These are phyloP conservation scores for Aethes cnicana DNA, from an alignment of 2,888 invertebrate genomes.

Conservation along the genomic window DNA sequence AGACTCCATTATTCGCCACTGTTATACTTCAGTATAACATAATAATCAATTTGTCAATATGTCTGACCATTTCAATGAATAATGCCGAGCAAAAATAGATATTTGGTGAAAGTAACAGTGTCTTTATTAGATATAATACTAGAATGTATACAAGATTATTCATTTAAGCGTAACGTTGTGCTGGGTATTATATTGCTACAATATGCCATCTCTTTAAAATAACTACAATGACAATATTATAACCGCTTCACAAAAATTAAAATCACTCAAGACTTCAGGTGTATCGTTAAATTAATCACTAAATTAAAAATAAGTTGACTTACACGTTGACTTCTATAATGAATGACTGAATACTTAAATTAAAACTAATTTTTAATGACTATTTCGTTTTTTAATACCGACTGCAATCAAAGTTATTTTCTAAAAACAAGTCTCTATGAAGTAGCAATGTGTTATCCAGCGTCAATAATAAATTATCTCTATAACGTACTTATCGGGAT, in stretches of 20 bases:
- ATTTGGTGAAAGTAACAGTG: slow-evolving; percentile 22
- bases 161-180: slow-evolving; percentile 48
- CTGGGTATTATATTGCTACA: slow-evolving; percentile 37
- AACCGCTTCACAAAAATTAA: too few species aligned
- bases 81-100: slow-evolving; percentile 22
- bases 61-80: slow-evolving; percentile 29
- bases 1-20: slow-evolving; percentile 40
- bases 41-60: slow-evolving; percentile 6
- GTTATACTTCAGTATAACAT: slow-evolving; percentile 47
- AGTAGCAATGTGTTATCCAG: slow-evolving; percentile 11
- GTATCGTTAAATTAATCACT: too few species aligned
- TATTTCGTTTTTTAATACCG: too few species aligned
- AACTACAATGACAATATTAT: too few species aligned
- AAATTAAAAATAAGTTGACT: too few species aligned
- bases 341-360: too few species aligned
- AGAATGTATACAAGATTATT: slow-evolving; percentile 44
- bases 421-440: not conserved
- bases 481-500: slow-evolving; percentile 5
- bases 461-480: not conserved
- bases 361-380: too few species aligned
- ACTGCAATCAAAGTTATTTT: too few species aligned
- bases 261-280: too few species aligned
- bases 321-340: too few species aligned
- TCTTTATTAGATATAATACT: slow-evolving; percentile 40
- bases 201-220: too few species aligned